Base-by-base conservation (phyloP, 2,113 vertebrate genomes). In the Ondatra zibethicus region DNA sequence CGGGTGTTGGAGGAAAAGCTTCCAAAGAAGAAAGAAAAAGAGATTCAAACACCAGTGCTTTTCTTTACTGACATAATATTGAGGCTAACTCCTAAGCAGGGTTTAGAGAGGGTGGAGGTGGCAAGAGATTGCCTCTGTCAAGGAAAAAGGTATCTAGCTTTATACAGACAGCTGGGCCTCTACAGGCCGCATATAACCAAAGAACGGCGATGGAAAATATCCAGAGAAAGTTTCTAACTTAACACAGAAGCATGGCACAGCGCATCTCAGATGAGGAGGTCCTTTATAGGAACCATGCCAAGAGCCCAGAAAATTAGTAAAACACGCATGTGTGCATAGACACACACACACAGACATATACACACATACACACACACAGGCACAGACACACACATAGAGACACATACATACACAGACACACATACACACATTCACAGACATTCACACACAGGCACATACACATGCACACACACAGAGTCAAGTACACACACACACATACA, bases 271-370 rank as follows among this genome's bases (percentile, higher is more conserved):
- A 87, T 78, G 87, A 97, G 92, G 96, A 97, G 65, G 95, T 88
- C 14, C 91, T 95, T 94, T 50, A 97, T 98, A 95, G 97, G 94
- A 97, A 98, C 45, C 81, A 58, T 96, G 96, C 94, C 97, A 97
- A 95, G 75, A 97, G 33, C 93, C 89, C 91, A 96, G 96, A 96
- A 98, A 98, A 98, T 97, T 95, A 97, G 95, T 23, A 7, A 97
- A 96, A n/a, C 29, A 97, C 97, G 85, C 25, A 21, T 5, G 31
- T 11, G 27, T 39, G 39, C n/a, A 23, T n/a, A 73, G 0, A 10
- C 39, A 45, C 11, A 29, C 73, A 76, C 23, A 45, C 45, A 78
- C 27, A 17, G 45, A 52, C 29, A 36, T 29, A 50, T 14, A 77
- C 45, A 77, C 75, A 77, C 25, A 76, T 12, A 76, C 42, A 45